Evolutionary conservation across 2,797 vertebrate genomes (phyloP).

Genomic region (Sebastolobus altivelis): DNA sequence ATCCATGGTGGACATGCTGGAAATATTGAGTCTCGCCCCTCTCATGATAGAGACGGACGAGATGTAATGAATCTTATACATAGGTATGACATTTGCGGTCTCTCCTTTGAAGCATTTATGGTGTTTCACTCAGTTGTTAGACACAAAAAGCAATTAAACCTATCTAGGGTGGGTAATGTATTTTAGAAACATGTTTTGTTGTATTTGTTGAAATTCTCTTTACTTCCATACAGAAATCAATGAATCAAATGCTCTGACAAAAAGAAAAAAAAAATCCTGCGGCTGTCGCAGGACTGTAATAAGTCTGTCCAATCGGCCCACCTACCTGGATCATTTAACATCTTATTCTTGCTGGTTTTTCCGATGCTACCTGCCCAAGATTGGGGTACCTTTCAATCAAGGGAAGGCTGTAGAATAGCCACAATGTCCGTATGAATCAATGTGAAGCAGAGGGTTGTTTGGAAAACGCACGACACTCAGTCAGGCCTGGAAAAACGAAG

Average conservation of each 20-base stretch:
- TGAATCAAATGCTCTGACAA: no score
- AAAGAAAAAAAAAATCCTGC: no score
- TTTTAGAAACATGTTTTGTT: no score
- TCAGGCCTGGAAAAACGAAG: slow-evolving; percentile 5
- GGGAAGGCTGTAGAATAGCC: no score
- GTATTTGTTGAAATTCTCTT: no score
- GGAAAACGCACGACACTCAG: background rate
- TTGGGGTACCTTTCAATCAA: background rate
- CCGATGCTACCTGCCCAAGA: background rate
- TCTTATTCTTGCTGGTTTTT: background rate
- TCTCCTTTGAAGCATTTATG: background rate
- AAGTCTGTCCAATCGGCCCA: no score
- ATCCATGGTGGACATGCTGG: no score
- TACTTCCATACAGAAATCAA: no score
- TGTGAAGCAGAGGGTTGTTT: background rate
- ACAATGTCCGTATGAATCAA: background rate
- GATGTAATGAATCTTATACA: background rate
- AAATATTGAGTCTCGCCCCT: background rate
- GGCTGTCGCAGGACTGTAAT: background rate
- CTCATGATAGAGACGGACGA: background rate
- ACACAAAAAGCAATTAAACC: background rate
- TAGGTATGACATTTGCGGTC: no score
- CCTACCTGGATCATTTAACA: no score
- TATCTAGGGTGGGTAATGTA: background rate
- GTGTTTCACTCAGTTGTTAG: background rate